Conservation (phyloP, 2,797 vertebrate species). For the Phaenicophaeus curvirostris region DNA sequence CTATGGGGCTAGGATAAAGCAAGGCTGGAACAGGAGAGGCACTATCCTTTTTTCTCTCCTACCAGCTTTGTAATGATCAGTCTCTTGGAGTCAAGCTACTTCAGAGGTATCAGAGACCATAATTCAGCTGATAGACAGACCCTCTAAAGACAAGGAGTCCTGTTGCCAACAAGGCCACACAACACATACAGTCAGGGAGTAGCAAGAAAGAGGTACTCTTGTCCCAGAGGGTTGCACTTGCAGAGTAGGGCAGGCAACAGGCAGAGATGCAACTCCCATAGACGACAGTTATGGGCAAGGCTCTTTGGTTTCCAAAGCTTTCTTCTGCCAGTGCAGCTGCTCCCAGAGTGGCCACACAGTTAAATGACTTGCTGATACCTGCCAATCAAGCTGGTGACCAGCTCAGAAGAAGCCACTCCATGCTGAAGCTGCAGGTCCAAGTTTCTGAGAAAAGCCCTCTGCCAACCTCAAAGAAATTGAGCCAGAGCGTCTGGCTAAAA, state of each 20-base stretch:
- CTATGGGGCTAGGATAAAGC: not conserved
- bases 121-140: not conserved
- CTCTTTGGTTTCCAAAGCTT: not conserved
- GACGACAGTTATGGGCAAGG: not conserved
- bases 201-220: not conserved
- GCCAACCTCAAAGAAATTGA: not conserved
- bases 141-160: not conserved
- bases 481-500: slow-evolving; percentile 4
- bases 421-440: not conserved
- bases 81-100: not conserved
- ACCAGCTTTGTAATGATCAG: not conserved
- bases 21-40: not conserved
- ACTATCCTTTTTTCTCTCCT: not conserved
- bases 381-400: not conserved
- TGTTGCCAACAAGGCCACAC: not conserved
- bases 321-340: not conserved
- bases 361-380: not conserved
- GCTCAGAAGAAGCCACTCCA: not conserved
- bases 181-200: not conserved
- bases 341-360: rapidly evolving
- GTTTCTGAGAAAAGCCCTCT: not conserved
- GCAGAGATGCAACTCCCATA: not conserved
- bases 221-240: not conserved
- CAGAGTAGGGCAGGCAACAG: not conserved
- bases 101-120: not conserved